Evolutionary conservation across 2,113 vertebrate species (phyloP), one percentile per base, ranked within the genome.

Genomic region (Bombycilla garrulus): DNA sequence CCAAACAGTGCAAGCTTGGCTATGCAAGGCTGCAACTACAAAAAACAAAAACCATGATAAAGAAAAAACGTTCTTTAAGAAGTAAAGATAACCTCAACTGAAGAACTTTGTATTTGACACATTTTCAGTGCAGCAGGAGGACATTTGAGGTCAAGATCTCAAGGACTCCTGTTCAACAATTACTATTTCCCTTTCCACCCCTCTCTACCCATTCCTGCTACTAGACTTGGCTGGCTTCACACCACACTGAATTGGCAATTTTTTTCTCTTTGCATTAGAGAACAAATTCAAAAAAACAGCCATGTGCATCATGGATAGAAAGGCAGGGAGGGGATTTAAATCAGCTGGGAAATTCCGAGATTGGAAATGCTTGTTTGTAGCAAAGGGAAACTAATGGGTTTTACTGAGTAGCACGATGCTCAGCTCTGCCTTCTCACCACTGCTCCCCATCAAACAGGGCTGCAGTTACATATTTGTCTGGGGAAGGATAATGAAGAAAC

Each of bases 401-500:
- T 86, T 22, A 31, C 24, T 47, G 65, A 79, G 67, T 5, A 88
- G 64, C 61, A 22, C 9, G 3, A 7, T 2, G 10, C 65, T 92
- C 56, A 78, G 17, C 16, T 90, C 82, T 58, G 51, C 40, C 66
- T 78, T 60, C 76, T 83, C 60, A 73, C 64, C 45, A 16, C 56
- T 70, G 2, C 44, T 90, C 66, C 56, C 60, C 67, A 48, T 48
- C 82, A 86, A 53, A 35, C 15, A 70, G 47, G 26, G 26, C 62
- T 57, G 36, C 24, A 79, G 69, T 70, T 86, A 67, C 44, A 8
- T 33, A 66, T 81, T 67, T 81, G 35, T 71, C 56, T 86, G 79
- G 58, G 80, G 86, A 87, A 35, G 42, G 40, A 81, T 92, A 89
- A 89, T 76, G 77, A 90, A 93, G 44, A 70, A 91, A 89, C 12